These are phyloP conservation scores for Ophion ventricosus DNA, from an alignment of 2,888 invertebrate genomes.

Conservation along the genomic window DNA sequence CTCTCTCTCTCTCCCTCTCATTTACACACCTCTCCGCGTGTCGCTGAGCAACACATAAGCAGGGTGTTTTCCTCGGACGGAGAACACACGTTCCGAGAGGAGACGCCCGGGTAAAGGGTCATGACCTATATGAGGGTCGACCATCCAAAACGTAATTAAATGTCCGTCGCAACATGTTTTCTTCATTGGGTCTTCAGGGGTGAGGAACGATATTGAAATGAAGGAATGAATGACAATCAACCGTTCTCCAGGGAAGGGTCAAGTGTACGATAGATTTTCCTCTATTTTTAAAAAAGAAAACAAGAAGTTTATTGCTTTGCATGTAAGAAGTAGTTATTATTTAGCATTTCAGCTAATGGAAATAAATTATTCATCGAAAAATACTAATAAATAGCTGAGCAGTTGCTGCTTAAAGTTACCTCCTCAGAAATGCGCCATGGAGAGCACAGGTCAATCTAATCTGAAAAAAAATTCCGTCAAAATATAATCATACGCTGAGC, in stretches of 20 bases:
- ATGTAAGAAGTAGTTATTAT: too few species aligned
- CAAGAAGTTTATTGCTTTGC: too few species aligned
- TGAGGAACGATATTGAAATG: not conserved
- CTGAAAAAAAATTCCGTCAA: too few species aligned
- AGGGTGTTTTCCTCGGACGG: not conserved
- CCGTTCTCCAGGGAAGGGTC: not conserved
- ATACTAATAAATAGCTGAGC: too few species aligned
- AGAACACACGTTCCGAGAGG: not conserved
- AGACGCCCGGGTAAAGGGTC: not conserved
- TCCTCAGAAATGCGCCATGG: too few species aligned
- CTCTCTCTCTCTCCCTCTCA: slow-evolving; percentile 8
- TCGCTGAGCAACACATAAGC: not conserved
- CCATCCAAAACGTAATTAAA: slow-evolving; percentile 12
- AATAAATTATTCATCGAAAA: not conserved
- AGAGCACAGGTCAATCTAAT: too few species aligned
- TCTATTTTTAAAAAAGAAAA: too few species aligned
- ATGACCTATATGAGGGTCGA: not conserved
- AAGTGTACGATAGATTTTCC: too few species aligned
- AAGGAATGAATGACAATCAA: not conserved
- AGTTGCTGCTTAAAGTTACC: too few species aligned
- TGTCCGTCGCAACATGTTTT: not conserved
- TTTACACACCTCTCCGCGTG: not conserved
- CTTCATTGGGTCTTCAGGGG: not conserved
- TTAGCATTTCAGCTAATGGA: too few species aligned
- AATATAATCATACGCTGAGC: too few species aligned